Evolutionary conservation across 2,797 vertebrate species (phyloP).

Genomic region (Oryzias sinensis): DNA sequence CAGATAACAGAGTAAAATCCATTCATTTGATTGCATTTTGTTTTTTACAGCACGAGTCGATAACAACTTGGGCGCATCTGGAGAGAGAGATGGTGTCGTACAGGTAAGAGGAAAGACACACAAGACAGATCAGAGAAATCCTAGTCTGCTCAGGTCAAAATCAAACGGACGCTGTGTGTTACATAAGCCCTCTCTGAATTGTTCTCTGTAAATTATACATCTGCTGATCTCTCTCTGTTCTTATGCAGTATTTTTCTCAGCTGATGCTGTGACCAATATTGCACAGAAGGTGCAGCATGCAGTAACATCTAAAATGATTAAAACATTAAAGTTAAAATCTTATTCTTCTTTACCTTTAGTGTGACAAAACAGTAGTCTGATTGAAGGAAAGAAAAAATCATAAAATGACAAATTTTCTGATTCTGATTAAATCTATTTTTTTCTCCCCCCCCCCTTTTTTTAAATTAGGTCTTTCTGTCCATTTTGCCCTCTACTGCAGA

Average conservation of each 20-base stretch:
- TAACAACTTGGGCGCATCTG: conserved; percentile 89
- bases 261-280: not conserved
- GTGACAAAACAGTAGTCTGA: too few species aligned
- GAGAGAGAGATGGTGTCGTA: conserved; percentile 94
- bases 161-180: conserved; percentile 7
- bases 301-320: too few species aligned
- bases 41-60: conserved; percentile 85
- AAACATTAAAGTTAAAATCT: too few species aligned
- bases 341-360: too few species aligned
- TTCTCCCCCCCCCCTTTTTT: not conserved
- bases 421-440: too few species aligned
- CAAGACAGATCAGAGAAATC: not conserved
- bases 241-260: conserved; percentile 2
- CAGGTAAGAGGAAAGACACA: conserved; percentile 75
- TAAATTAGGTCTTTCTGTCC: conserved; percentile 86
- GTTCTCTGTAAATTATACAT: conserved; percentile 3
- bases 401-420: too few species aligned
- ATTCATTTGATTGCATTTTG: conserved; percentile 3
- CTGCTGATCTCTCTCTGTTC: not conserved
- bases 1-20: not conserved
- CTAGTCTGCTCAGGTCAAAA: not conserved
- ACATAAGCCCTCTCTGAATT: conserved; percentile 10
- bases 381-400: too few species aligned
- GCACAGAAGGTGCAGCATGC: not conserved
- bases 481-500: conserved; percentile 86